Evolutionary conservation across 2,888 invertebrate genomes (phyloP).

Genomic region (Colletes collaris): DNA sequence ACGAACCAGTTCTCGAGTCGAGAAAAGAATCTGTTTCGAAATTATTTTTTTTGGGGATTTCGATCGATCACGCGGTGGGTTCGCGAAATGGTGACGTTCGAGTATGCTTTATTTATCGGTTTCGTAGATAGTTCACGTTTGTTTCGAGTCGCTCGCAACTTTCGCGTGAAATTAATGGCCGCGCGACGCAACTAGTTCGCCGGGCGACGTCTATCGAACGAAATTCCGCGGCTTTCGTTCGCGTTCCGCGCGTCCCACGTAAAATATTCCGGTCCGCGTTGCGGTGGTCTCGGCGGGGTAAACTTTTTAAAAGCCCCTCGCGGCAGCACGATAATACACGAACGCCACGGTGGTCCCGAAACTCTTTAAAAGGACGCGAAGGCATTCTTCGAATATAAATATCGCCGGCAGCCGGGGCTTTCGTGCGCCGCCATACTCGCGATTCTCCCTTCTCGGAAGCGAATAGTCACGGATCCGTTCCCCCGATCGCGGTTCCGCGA

Average conservation of each 20-base stretch:
- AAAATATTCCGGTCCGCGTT: constrained; percentile 62
- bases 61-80: no score
- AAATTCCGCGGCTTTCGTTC: constrained; percentile 32
- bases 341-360: constrained; percentile 70
- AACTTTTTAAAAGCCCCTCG: constrained; percentile 63
- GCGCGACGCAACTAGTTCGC: background rate
- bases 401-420: constrained; percentile 25
- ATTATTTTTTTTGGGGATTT: no score
- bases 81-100: no score
- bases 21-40: no score
- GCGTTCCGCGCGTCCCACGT: constrained; percentile 31
- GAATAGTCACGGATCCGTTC: background rate
- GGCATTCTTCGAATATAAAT: constrained; percentile 52
- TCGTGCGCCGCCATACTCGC: background rate
- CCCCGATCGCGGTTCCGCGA: background rate
- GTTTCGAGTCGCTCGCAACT: no score
- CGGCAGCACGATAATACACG: constrained; percentile 53
- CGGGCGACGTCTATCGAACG: constrained; percentile 1
- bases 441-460: background rate
- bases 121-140: no score
- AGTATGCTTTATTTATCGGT: no score
- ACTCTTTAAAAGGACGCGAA: constrained; percentile 47
- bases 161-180: background rate
- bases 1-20: no score
- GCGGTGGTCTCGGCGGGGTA: constrained; percentile 67